These are phyloP conservation scores for Encarsia formosa DNA, from an alignment of 2,888 invertebrate genomes.

Conservation along the genomic window DNA sequence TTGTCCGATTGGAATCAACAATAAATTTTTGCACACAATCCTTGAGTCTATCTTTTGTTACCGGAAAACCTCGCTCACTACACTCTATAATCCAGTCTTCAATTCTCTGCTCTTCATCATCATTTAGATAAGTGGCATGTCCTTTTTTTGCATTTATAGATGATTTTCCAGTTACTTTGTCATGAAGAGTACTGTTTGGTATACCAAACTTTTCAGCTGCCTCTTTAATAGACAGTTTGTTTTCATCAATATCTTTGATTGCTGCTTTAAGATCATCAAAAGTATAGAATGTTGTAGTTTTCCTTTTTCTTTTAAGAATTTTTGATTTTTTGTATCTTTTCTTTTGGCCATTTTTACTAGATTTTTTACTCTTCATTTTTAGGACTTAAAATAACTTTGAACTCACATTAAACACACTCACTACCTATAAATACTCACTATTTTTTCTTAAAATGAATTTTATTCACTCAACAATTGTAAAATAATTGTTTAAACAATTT, in stretches of 20 bases:
- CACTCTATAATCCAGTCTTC: neutral
- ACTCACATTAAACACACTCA: too few relatives aligned
- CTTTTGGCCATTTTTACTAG: neutral
- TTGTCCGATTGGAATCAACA: neutral
- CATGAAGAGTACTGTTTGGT: neutral
- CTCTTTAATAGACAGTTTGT: neutral
- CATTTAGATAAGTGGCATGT: neutral
- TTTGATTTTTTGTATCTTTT: neutral
- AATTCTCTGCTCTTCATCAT: neutral
- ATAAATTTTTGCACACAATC: neutral
- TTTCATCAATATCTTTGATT: neutral
- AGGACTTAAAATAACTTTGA: too few relatives aligned
- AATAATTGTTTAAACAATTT: too few relatives aligned
- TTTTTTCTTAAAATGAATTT: too few relatives aligned
- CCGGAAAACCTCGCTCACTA: neutral
- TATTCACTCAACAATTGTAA: too few relatives aligned
- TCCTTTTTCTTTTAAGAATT: neutral
- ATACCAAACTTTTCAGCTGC: neutral
- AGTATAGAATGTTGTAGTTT: neutral
- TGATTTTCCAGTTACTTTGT: neutral
- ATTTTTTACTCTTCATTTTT: neutral
- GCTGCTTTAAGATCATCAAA: neutral
- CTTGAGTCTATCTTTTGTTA: neutral
- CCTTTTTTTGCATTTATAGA: neutral
- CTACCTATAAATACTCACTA: too few relatives aligned